Evolutionary conservation across 2,113 vertebrate species (phyloP).

Genomic region (Pachyramphus minor): DNA sequence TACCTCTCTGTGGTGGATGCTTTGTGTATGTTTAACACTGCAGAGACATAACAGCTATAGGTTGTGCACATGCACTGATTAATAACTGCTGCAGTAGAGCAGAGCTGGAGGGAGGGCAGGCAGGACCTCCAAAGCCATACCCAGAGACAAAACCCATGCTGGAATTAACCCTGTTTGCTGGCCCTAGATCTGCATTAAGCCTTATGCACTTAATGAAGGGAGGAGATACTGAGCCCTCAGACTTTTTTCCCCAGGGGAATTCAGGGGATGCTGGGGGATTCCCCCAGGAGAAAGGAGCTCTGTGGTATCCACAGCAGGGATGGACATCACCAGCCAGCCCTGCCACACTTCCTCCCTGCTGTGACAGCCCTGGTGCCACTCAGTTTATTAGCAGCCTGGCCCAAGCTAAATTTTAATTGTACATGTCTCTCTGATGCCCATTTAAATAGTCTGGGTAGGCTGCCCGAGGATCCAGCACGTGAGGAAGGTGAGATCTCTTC

Average conservation of each 20-base stretch:
- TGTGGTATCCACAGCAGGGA: background rate
- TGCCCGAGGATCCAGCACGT: background rate
- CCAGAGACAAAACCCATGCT: background rate
- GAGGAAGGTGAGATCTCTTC: slow-evolving; percentile 41
- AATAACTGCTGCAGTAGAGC: background rate
- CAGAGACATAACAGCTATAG: accelerated
- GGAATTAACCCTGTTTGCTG: background rate
- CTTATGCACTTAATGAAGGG: accelerated
- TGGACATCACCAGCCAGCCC: background rate
- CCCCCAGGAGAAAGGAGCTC: background rate
- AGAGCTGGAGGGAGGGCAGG: background rate
- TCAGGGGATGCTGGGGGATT: background rate
- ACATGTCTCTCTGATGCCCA: background rate
- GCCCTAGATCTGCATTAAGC: background rate
- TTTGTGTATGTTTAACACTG: background rate
- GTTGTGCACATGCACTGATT: background rate
- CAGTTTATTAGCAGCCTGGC: background rate
- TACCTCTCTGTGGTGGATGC: accelerated
- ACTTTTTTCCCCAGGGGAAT: background rate
- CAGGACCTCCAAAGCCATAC: background rate
- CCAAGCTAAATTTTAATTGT: slow-evolving; percentile 24
- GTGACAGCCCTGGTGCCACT: background rate
- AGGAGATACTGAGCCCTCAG: background rate
- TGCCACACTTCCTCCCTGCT: background rate
- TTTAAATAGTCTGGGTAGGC: slow-evolving; percentile 4